Evolutionary conservation across 2,113 vertebrate species (phyloP).

Genomic region (Eretmochelys imbricata): DNA sequence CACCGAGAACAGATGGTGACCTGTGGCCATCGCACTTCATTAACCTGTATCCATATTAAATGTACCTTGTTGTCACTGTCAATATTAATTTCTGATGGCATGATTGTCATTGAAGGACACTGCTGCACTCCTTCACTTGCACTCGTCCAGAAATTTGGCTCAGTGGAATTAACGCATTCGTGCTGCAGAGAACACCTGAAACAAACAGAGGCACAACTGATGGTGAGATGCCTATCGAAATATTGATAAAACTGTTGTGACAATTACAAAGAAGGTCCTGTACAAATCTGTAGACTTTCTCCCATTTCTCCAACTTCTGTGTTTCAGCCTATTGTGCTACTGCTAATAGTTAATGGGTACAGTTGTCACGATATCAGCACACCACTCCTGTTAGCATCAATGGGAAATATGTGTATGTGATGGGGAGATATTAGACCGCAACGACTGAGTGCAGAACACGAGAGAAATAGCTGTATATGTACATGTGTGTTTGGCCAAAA

Average conservation of each 20-base stretch:
- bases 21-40: fast-evolving
- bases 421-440: not conserved
- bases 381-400: not conserved
- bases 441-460: not conserved
- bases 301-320: not conserved
- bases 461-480: not conserved
- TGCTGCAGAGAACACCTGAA: slow-evolving; percentile 89
- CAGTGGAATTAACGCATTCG: slow-evolving; percentile 83
- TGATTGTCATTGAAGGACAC: slow-evolving; percentile 91
- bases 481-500: not conserved
- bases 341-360: not conserved
- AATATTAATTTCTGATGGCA: slow-evolving; percentile 88
- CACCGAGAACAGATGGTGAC: fast-evolving
- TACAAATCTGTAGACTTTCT: not conserved
- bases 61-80: slow-evolving; percentile 84
- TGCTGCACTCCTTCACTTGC: slow-evolving; percentile 83
- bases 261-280: not conserved
- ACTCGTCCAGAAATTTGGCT: slow-evolving; percentile 88
- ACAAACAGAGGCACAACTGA: not conserved
- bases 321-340: not conserved
- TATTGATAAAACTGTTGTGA: not conserved
- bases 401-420: not conserved
- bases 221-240: not conserved
- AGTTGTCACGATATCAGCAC: not conserved
- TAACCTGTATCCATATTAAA: fast-evolving